Evolutionary conservation across 1,140 invertebrate species (phyloP).

Genomic region (Macrosteles quadrilineatus): DNA sequence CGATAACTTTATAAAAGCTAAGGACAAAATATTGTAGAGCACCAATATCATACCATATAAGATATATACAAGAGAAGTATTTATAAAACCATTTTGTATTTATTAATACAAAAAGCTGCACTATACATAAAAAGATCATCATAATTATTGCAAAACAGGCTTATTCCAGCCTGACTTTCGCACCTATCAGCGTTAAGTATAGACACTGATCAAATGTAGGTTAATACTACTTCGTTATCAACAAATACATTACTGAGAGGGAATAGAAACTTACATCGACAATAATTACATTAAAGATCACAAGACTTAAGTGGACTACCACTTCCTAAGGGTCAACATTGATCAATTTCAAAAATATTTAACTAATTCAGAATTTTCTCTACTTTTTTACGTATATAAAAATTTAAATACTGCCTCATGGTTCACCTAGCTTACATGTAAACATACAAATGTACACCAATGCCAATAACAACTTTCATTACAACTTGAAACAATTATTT

Average conservation of each 20-base stretch:
- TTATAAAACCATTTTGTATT: slow-evolving; percentile 2
- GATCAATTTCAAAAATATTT: too few relatives aligned
- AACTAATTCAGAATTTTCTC: too few relatives aligned
- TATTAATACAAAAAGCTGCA: slow-evolving; percentile 12
- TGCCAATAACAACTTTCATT: too few relatives aligned
- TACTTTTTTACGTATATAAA: too few relatives aligned
- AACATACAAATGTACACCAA: too few relatives aligned
- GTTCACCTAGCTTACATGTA: too few relatives aligned
- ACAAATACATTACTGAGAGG: not conserved
- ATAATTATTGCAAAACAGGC: slow-evolving; percentile 4
- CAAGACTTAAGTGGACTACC: too few relatives aligned
- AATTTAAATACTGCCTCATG: too few relatives aligned
- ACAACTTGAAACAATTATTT: too few relatives aligned
- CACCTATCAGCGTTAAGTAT: not conserved
- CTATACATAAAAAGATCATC: not conserved
- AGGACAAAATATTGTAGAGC: slow-evolving; percentile 31
- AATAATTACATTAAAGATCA: too few relatives aligned
- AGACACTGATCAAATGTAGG: not conserved
- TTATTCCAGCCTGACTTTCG: too few relatives aligned
- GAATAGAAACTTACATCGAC: not conserved
- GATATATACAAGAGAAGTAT: slow-evolving; percentile 19
- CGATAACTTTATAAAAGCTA: slow-evolving; percentile 32
- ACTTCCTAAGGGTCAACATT: too few relatives aligned
- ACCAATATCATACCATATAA: slow-evolving; percentile 5
- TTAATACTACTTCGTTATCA: not conserved